Percentiles rank a stretch among this genome's conserved stretches.
phyloP scores from a whole-genome alignment of 1,140 invertebrate genomes.

The Euschistus heros region DNA sequence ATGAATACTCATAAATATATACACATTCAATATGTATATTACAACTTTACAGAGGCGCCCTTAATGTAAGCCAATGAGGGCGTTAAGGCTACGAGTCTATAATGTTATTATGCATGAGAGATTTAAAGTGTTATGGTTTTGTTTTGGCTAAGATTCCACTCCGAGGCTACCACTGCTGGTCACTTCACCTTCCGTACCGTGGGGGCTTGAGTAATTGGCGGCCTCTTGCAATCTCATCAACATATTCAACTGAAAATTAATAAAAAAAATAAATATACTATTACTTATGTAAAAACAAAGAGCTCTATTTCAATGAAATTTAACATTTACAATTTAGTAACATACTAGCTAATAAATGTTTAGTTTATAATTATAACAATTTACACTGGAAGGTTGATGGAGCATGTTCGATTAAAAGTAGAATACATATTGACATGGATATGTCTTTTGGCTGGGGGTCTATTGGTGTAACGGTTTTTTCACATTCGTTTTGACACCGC shows the following conservation, averaged over 20 bases:
- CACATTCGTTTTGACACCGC: too few species aligned
- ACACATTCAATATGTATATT: neutral
- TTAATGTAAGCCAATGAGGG: neutral
- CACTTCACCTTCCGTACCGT: constrained; percentile 72
- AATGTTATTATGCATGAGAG: neutral
- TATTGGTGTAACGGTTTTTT: too few species aligned
- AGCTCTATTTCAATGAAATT: too few species aligned
- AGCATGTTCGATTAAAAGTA: too few species aligned
- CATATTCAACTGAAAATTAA: constrained; percentile 70
- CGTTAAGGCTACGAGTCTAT: neutral
- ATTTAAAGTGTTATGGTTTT: neutral
- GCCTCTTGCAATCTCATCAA: constrained; percentile 89
- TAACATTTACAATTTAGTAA: neutral
- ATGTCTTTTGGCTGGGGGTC: too few species aligned
- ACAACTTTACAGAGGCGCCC: neutral
- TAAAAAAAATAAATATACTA: neutral
- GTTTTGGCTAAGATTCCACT: constrained; percentile 2
- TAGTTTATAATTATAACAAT: neutral
- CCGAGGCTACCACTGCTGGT: neutral
- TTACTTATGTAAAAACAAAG: neutral
- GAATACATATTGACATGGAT: too few species aligned
- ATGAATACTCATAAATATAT: neutral
- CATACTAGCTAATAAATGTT: neutral
- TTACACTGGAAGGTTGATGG: too few species aligned
- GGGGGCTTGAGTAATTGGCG: constrained; percentile 77